Percentiles rank a stretch among this genome's conserved stretches.
These are phyloP conservation scores for Bergia sp. DNA, from an alignment of 92 coral and sea anemone genomes.

Conservation along the genomic window DNA sequence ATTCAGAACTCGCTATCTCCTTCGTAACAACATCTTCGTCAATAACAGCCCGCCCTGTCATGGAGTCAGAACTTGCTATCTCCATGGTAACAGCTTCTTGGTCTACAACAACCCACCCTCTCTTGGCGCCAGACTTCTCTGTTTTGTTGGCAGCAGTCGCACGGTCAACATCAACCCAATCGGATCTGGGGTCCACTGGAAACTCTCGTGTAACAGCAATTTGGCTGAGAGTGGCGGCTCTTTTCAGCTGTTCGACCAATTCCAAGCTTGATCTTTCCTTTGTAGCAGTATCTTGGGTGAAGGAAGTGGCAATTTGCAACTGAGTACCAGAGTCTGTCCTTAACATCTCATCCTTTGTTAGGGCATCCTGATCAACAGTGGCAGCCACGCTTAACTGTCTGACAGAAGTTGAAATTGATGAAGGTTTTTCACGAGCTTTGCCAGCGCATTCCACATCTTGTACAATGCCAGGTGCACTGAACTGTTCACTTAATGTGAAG, in stretches of 20 bases:
- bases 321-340: background rate
- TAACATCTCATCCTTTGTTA: background rate
- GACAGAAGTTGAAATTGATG: background rate
- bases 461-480: background rate
- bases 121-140: background rate
- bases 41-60: background rate
- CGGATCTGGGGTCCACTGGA: background rate
- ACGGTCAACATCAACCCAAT: background rate
- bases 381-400: background rate
- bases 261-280: slow-evolving; percentile 25
- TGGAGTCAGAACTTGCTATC: background rate
- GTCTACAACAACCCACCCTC: background rate
- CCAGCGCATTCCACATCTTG: slow-evolving; percentile 6
- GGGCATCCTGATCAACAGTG: background rate
- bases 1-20: slow-evolving; percentile 4
- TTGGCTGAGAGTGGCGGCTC: slow-evolving; percentile 45
- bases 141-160: slow-evolving; percentile 26
- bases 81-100: slow-evolving; percentile 19
- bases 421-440: background rate
- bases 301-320: background rate
- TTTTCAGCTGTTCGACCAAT: slow-evolving; percentile 34
- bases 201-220: background rate
- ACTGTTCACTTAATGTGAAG: background rate
- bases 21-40: slow-evolving; percentile 34
- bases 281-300: background rate